Evolutionary conservation across 2,888 invertebrate genomes (phyloP), one percentile per base, ranked within the genome.

Genomic region (Salticus scenicus): DNA sequence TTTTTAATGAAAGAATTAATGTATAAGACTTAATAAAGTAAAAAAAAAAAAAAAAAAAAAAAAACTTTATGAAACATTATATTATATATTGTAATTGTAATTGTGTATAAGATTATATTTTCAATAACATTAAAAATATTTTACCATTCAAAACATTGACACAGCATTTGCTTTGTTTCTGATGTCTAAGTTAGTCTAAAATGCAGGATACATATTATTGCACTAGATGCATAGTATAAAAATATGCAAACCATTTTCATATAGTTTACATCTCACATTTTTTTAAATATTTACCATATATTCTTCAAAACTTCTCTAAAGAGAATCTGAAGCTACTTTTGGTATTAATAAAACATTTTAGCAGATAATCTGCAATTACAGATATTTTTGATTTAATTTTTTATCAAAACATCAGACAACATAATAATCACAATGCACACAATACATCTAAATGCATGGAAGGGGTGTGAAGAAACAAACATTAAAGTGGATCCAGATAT

Each of bases 171-270:
- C 57, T 57, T 57, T 57, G 57, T 17, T 24, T 57, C 57, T 24
- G 57, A 57, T 57, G 57, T 57, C 83, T 73, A 84, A 63, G 73
- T 66, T 24, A 74, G 14, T 84, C 83, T 78, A 77, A 77, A 57
- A 84, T 77, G 83, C 83, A 67, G 69, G 57, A 77, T 78, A 77
- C 37, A 73, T 73, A 71, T 84, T 84, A 84, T 84, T 84, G 83
- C 83, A 84, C 83, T 84, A 84, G 72, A 84, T 84, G 83, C 83
- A 84, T 84, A 77, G 83, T 84, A 84, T 70, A 70, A 72, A 84
- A 84, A 84, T 77, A 84, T 84, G 77, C 77, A 84, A 84, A 77
- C 83, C 83, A 84, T 77, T 84, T 84, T 42, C 28, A 20, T n/a
- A n/a, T 73, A 74, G 69, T 73, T 76, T 30, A 72, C 57, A 20